Conservation (phyloP, 2,888 invertebrate genomes). For the Ichneumon xanthorius region DNA sequence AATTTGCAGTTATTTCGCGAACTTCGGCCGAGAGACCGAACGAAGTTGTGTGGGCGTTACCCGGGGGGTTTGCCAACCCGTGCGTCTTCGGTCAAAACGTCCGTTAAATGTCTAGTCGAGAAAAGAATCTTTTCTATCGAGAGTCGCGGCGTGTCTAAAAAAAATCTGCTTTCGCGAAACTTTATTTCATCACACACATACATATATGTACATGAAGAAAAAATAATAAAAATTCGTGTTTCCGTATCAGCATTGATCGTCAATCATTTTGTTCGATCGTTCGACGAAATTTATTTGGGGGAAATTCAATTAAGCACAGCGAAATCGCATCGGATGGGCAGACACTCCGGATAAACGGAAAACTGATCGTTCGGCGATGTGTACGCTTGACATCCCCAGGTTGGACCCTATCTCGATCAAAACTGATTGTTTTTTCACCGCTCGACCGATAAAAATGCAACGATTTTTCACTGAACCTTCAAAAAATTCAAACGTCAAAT, state of each 20-base stretch:
- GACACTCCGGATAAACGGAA: conserved; percentile 47
- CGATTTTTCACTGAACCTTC: conserved; percentile 42
- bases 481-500: conserved; percentile 53
- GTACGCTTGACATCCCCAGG: conserved; percentile 19
- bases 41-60: conserved; percentile 57
- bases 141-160: not conserved
- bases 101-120: conserved; percentile 26
- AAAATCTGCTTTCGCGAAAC: not conserved
- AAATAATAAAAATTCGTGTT: not conserved
- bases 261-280: conserved; percentile 27
- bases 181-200: not conserved
- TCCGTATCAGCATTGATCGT: conserved; percentile 14
- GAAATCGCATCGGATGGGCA: conserved; percentile 59
- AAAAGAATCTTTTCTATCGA: conserved; percentile 1
- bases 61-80: conserved; percentile 67
- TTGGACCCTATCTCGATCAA: conserved; percentile 44
- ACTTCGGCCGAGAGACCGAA: conserved; percentile 53
- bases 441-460: conserved; percentile 58
- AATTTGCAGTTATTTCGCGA: conserved; percentile 63
- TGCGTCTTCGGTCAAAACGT: conserved; percentile 54
- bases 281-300: conserved; percentile 25
- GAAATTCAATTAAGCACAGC: conserved; percentile 48
- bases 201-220: not conserved
- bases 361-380: conserved; percentile 47
- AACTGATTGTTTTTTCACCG: conserved; percentile 36